These are phyloP conservation scores for Stichodactyla helianthus DNA, from an alignment of 64 coral and sea anemone genomes.

Conservation along the genomic window DNA sequence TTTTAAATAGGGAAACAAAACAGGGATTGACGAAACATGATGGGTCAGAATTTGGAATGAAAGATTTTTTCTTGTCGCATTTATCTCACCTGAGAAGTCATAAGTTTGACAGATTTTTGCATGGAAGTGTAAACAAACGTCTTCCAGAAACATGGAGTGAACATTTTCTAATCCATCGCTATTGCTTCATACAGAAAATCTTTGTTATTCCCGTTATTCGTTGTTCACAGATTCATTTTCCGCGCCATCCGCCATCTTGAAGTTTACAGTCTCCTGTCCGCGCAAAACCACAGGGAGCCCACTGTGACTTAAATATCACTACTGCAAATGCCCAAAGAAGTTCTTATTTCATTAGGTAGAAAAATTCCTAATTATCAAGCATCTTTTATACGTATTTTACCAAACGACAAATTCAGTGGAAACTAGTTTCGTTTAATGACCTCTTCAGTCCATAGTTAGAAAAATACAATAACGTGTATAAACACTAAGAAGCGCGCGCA, in stretches of 20 bases:
- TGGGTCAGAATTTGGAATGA: background rate
- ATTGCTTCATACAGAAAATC: background rate
- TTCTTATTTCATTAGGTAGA: too few relatives aligned
- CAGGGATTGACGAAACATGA: too few relatives aligned
- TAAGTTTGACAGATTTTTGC: background rate
- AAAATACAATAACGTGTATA: too few relatives aligned
- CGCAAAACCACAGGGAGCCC: background rate
- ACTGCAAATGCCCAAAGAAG: too few relatives aligned
- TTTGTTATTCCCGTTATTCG: background rate
- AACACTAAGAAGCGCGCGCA: too few relatives aligned
- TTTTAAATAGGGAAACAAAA: too few relatives aligned
- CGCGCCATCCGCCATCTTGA: constrained; percentile 27
- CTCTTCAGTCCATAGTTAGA: too few relatives aligned
- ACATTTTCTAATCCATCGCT: background rate
- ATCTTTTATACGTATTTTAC: background rate
- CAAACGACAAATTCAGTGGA: too few relatives aligned
- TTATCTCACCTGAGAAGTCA: background rate
- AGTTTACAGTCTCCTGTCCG: constrained; percentile 3
- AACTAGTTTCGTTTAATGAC: too few relatives aligned
- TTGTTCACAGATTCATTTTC: constrained; percentile 18
- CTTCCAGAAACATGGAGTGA: background rate
- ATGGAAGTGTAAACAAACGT: background rate
- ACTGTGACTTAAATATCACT: background rate
- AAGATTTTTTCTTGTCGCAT: background rate
- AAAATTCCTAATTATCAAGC: too few relatives aligned